Conservation (phyloP, 2,888 invertebrate genomes). For the Sinohyriopsis cumingii region DNA sequence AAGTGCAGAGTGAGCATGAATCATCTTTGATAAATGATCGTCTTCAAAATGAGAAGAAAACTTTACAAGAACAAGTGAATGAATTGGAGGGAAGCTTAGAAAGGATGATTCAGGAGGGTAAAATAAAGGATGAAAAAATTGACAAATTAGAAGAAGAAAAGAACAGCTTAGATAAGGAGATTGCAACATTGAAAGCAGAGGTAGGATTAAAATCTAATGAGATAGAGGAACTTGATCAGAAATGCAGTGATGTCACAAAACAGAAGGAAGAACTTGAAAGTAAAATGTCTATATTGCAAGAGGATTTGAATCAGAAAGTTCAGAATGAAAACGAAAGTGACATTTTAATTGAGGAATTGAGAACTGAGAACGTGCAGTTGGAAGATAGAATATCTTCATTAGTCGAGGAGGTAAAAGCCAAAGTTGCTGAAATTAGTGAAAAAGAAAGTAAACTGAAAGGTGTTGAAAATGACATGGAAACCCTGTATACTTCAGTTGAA, state of each 20-base stretch:
- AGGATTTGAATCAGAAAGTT: slow-evolving; percentile 21
- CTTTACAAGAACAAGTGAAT: slow-evolving; percentile 4
- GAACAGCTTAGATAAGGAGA: slow-evolving; percentile 15
- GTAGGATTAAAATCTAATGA: slow-evolving; percentile 1
- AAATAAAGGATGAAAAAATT: neutral
- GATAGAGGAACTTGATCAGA: slow-evolving; percentile 8
- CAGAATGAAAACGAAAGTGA: slow-evolving; percentile 25
- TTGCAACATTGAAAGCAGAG: slow-evolving; percentile 9
- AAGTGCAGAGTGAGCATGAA: too few relatives aligned
- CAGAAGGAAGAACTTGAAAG: slow-evolving; percentile 20
- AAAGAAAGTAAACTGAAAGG: too few relatives aligned
- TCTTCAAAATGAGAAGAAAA: slow-evolving; percentile 8
- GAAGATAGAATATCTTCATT: neutral
- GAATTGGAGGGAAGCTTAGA: slow-evolving; percentile 9
- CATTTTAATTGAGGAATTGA: neutral
- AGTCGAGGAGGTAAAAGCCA: too few relatives aligned
- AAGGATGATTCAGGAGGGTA: slow-evolving; percentile 3
- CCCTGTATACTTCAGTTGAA: too few relatives aligned
- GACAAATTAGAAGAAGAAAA: slow-evolving; percentile 14
- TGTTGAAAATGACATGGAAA: too few relatives aligned
- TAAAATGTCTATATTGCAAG: slow-evolving; percentile 10
- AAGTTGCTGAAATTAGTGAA: too few relatives aligned
- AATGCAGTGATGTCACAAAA: slow-evolving; percentile 9
- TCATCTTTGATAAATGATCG: slow-evolving; percentile 3
- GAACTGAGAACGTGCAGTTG: slow-evolving; percentile 10